Evolutionary conservation across 2,888 invertebrate species (phyloP), one percentile per base, ranked within the genome.

Genomic region (Tenthredo livida): DNA sequence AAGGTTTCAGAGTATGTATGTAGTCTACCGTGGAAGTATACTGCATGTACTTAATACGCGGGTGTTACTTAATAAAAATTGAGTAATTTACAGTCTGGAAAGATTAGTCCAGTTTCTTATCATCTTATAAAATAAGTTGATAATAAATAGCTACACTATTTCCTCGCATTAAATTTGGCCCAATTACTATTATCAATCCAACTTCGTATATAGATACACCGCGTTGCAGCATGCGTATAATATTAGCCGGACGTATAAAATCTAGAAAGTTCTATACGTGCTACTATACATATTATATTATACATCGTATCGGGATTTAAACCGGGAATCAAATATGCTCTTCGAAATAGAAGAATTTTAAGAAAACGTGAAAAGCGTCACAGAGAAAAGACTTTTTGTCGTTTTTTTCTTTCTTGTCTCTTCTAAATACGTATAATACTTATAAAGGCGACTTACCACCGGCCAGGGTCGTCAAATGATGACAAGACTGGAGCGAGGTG

Each of bases 401-500:
- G 1, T 17, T n/a, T 54, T 54, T 50, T 5, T 33, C 2, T 5
- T 33, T 33, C 7, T 6, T 37, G 0, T n/a, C 0, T 37, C n/a
- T n/a, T 54, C n/a, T 10, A 6, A 54, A 54, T 54, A n/a, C n/a
- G 54, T 54, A 33, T 29, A 29, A 77, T 50, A 7, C n/a, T n/a
- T n/a, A n/a, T n/a, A n/a, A n/a, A 33, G 29, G 77, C 6, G 3
- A 83, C 65, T 83, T 37, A 70, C 83, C 83, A 83, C 83, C 82
- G 67, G 67, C 43, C 70, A 65, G 70, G 83, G 47, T 83, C 70
- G 83, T 83, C 83, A 83, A 83, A 83, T 83, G 83, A 83, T 67
- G 83, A 83, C 83, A 83, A 83, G 67, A 83, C 70, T 50, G 83
- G 47, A 67, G 47, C 83, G 83, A 83, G 83, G 65, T 83, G 83